These are phyloP conservation scores for Fistularia commersonii DNA, from an alignment of 2,797 vertebrate species.

Conservation along the genomic window DNA sequence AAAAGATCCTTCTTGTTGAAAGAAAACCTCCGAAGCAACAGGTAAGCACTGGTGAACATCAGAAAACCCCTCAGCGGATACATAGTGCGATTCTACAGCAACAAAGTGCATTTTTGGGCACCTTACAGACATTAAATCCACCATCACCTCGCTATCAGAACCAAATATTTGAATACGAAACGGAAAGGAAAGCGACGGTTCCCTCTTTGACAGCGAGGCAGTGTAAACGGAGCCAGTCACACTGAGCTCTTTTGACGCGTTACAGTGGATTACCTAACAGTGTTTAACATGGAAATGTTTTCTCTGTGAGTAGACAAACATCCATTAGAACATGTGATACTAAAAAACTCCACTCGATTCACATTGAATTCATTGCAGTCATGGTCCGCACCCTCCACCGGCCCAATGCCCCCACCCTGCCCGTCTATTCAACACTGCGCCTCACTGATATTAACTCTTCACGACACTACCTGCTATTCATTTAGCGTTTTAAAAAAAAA, in stretches of 20 bases:
- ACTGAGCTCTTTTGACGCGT: slow-evolving; percentile 3
- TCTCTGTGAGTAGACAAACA: slow-evolving; percentile 38
- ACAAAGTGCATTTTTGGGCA: neutral
- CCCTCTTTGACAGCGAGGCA: neutral
- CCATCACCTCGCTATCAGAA: slow-evolving; percentile 8
- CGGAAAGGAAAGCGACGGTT: slow-evolving; percentile 18
- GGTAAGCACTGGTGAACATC: too few species aligned
- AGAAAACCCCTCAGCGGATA: too few species aligned
- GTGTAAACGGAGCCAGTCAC: slow-evolving; percentile 19
- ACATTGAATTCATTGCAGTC: slow-evolving; percentile 27
- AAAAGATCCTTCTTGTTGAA: too few species aligned
- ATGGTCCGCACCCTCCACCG: slow-evolving; percentile 16
- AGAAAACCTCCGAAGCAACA: too few species aligned
- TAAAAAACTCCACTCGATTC: slow-evolving; percentile 23
- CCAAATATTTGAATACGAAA: slow-evolving; percentile 31
- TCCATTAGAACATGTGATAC: slow-evolving; percentile 26
- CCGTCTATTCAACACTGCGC: slow-evolving; percentile 30
- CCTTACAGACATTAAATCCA: neutral
- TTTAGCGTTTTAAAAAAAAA: slow-evolving; percentile 12
- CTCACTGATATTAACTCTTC: slow-evolving; percentile 38
- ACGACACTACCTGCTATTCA: slow-evolving; percentile 46
- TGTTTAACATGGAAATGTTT: slow-evolving; percentile 50
- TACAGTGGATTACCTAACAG: slow-evolving; percentile 22
- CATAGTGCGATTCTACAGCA: too few species aligned
- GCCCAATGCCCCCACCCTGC: slow-evolving; percentile 27